Conservation (phyloP, 2,888 invertebrate genomes). For the Drosophila incognita region DNA sequence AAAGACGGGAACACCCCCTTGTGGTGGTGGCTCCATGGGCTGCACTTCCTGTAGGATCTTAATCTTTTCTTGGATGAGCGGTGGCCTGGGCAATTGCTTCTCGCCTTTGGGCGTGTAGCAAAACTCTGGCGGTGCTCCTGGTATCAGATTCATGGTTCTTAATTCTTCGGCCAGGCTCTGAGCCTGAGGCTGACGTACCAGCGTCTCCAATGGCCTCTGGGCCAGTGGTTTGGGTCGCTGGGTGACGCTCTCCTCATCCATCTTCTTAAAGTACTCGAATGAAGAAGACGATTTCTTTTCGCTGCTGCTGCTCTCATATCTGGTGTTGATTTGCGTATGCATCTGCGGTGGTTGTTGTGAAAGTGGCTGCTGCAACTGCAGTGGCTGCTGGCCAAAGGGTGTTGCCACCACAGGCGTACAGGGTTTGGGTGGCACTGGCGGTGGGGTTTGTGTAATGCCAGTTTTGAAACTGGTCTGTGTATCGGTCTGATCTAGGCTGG, state of each 20-base stretch:
- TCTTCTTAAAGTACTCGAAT: constrained; percentile 89
- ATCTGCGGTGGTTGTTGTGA: constrained; percentile 45
- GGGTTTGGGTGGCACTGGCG: constrained; percentile 81
- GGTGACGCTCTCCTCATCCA: constrained; percentile 83
- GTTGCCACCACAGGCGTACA: constrained; percentile 61
- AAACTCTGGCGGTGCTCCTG: constrained; percentile 90
- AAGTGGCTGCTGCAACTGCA: constrained; percentile 22
- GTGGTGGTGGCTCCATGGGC: constrained; percentile 86
- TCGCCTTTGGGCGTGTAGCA: constrained; percentile 87
- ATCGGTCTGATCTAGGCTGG: constrained; percentile 73
- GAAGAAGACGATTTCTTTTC: constrained; percentile 89
- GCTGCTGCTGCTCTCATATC: constrained; percentile 85
- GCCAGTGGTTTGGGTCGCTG: constrained; percentile 61
- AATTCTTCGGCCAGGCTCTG: constrained; percentile 80
- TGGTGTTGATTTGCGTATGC: constrained; percentile 56
- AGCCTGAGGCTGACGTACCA: constrained; percentile 65
- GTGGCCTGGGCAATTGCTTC: constrained; percentile 81
- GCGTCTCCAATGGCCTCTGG: constrained; percentile 54
- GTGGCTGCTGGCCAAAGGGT: constrained; percentile 56
- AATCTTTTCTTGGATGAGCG: constrained; percentile 87
- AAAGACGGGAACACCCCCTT: constrained; percentile 87
- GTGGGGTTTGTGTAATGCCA: constrained; percentile 75
- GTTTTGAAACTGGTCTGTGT: constrained; percentile 40
- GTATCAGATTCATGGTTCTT: constrained; percentile 86
- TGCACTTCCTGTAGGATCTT: constrained; percentile 88